These are phyloP conservation scores for Tragelaphus scriptus DNA, from an alignment of 2,113 vertebrate genomes.

Conservation along the genomic window DNA sequence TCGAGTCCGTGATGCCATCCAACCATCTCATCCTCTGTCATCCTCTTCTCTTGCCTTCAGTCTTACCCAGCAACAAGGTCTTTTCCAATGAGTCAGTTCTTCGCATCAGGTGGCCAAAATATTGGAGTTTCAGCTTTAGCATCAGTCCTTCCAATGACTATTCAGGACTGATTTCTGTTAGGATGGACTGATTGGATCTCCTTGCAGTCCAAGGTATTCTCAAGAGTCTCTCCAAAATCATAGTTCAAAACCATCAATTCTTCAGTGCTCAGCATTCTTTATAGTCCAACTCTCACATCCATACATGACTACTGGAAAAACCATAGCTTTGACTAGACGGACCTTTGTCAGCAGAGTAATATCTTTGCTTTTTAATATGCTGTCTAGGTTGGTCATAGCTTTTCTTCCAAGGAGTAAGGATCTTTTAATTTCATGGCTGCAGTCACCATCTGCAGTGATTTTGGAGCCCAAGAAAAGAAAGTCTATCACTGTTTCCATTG, in stretches of 20 bases:
- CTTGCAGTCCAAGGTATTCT: not conserved
- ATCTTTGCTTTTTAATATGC: not conserved
- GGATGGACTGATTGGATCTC: not conserved
- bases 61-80: not conserved
- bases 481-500: not conserved
- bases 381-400: not conserved
- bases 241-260: not conserved
- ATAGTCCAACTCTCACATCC: not conserved
- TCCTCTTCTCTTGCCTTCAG: not conserved
- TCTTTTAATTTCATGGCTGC: not conserved
- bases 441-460: not conserved
- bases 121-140: not conserved
- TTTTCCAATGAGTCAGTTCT: not conserved
- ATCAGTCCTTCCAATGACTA: not conserved
- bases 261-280: not conserved
- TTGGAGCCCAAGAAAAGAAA: not conserved
- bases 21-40: not conserved
- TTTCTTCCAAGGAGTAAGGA: not conserved
- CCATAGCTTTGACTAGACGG: not conserved
- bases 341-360: not conserved
- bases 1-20: not conserved
- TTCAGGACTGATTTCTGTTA: not conserved
- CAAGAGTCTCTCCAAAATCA: not conserved
- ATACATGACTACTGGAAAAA: not conserved
- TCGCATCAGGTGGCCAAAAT: rapidly evolving